Evolutionary conservation across 1,140 invertebrate genomes (phyloP).

Genomic region (Prorops nasuta): DNA sequence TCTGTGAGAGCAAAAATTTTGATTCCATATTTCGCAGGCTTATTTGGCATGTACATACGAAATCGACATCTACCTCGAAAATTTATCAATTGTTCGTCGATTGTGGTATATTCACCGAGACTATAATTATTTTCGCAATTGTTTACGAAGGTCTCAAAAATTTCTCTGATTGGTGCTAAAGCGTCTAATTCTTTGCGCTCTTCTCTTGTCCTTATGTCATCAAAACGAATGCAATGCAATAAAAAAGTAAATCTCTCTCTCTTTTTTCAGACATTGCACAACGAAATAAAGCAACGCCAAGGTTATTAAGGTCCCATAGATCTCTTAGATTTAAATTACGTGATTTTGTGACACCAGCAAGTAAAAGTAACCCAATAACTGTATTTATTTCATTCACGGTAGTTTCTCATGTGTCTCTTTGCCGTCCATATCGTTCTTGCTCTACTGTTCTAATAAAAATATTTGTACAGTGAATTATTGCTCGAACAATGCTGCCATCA

Average conservation of each 20-base stretch:
- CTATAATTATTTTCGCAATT: constrained; percentile 42
- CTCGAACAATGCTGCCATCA: not conserved
- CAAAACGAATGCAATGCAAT: constrained; percentile 12
- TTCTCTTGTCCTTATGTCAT: constrained; percentile 8
- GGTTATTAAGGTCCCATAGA: constrained; percentile 5
- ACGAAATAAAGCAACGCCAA: constrained; percentile 10
- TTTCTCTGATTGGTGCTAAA: constrained; percentile 13
- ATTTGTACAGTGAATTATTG: constrained; percentile 17
- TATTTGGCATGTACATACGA: constrained; percentile 43
- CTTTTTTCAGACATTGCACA: constrained; percentile 2
- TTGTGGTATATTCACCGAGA: constrained; percentile 35
- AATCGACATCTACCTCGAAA: constrained; percentile 46
- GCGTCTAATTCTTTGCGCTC: constrained; percentile 9
- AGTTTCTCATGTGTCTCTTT: not conserved
- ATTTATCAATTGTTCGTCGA: constrained; percentile 47
- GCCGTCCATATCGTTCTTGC: not conserved
- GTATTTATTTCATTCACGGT: constrained; percentile 16
- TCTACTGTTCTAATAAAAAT: constrained; percentile 2
- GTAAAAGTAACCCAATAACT: constrained; percentile 22
- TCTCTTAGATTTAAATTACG: constrained; percentile 15
- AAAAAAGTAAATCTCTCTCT: constrained; percentile 9
- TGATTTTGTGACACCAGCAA: constrained; percentile 10
- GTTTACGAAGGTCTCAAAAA: constrained; percentile 9
- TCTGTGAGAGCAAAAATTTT: constrained; percentile 35
- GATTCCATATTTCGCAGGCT: constrained; percentile 43